Evolutionary conservation across 2,888 invertebrate species (phyloP), one percentile per base, ranked within the genome.

Genomic region (Phorcus lineatus): DNA sequence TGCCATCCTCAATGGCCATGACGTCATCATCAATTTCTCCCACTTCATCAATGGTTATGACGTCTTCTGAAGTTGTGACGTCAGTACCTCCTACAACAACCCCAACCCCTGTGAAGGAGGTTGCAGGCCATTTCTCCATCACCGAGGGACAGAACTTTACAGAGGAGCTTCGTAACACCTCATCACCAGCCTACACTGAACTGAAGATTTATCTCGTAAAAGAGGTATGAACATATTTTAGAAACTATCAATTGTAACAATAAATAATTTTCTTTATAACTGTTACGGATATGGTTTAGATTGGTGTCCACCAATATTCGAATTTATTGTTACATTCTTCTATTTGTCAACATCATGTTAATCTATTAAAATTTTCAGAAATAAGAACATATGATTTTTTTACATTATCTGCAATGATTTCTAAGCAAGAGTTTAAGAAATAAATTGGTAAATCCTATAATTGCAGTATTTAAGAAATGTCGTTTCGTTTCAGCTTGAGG

Each of bases 101-200:
- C n/a, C 24, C 67, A 40, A 24, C 70, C 17, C n/a, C 54, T 9
- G 53, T 17, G 7, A 31, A 77, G 40, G 17, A 52, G 22, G 28
- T 80, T 3, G 22, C 16, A 7, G 80, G 80, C 6, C 40, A 16
- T 17, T 80, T 80, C 28, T 75, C 36, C 11, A 80, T 80, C 22
- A 54, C 28, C 17, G 31, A 62, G 7, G 80, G 80, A 53, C 52
- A 19, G 28, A 67, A 24, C 40, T 80, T 62, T 36, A 54, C 80
- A 7, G 36, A 76, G 19, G 53, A 76, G 31, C 36, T 80, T 3
- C 40, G 31, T 2, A 77, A 80, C 54, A 67, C 24, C 9, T 70
- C 80, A 17, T 67, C 77, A 31, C 28, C 17, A 19, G 77, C 66
- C 0, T 77, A 80, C 66, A 55, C n/a, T 16, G 13, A 47, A 7